These are phyloP conservation scores for Cygnus buccinator DNA, from an alignment of 2,113 vertebrate genomes.

Conservation along the genomic window DNA sequence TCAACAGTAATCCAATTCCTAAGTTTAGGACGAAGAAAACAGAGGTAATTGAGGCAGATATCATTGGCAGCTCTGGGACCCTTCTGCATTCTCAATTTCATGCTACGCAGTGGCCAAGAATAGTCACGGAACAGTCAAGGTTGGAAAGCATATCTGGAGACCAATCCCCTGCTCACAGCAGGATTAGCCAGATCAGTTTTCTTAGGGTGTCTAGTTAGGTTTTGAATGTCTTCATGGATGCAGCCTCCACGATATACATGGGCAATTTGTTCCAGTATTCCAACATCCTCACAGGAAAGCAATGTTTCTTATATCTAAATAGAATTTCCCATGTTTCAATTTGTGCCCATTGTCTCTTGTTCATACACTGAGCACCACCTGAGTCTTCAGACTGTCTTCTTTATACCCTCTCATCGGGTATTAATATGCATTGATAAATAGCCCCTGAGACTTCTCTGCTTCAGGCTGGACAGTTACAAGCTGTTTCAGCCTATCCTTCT, in stretches of 20 bases:
- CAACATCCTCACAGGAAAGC: neutral
- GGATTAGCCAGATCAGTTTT: neutral
- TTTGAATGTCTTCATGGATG: neutral
- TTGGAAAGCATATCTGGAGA: neutral
- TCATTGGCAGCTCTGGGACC: neutral
- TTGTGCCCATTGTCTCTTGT: neutral
- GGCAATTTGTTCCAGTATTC: neutral
- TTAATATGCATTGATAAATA: neutral
- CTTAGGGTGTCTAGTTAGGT: neutral
- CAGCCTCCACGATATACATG: neutral
- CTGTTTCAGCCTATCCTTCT: neutral
- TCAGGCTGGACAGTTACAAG: neutral
- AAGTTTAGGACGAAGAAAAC: neutral
- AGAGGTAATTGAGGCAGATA: neutral
- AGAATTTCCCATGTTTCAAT: neutral
- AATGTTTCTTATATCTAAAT: neutral
- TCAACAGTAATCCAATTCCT: neutral
- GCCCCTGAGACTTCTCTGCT: neutral
- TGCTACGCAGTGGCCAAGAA: neutral
- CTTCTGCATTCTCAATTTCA: neutral
- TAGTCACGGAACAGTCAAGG: accelerated
- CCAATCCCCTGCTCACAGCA: neutral
- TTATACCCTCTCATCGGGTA: neutral
- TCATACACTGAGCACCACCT: neutral
- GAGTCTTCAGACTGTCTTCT: neutral